A percentile compares a stretch with the other conserved stretches of the same genome.
These are phyloP conservation scores for Phyllostomus hastatus DNA, from an alignment of 2,113 vertebrate genomes.

Conservation along the genomic window DNA sequence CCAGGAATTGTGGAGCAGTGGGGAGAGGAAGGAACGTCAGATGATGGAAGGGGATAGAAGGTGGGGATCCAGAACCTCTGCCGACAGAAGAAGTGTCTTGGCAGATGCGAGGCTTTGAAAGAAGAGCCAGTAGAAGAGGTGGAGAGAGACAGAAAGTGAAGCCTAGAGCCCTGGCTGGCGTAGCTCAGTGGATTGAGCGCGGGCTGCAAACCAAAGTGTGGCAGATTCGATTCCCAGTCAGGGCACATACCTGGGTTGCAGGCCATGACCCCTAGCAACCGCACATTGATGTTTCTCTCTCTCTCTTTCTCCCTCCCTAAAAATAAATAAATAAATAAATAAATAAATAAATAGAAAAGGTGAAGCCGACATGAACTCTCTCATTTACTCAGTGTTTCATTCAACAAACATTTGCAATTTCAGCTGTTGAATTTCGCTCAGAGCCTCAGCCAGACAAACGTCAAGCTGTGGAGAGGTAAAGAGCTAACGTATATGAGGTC, in stretches of 20 bases:
- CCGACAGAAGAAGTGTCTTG: background rate
- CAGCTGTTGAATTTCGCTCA: background rate
- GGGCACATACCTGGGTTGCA: too few species aligned
- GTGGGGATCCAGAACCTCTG: background rate
- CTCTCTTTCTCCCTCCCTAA: too few species aligned
- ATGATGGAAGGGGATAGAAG: background rate
- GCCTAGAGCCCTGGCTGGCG: too few species aligned
- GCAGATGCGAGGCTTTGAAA: background rate
- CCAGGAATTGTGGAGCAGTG: background rate
- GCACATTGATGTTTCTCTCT: too few species aligned
- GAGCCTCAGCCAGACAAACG: background rate
- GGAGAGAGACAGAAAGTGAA: background rate
- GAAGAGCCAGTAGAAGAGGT: background rate
- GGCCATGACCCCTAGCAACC: too few species aligned
- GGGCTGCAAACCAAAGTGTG: too few species aligned
- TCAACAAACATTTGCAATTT: background rate
- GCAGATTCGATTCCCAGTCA: too few species aligned
- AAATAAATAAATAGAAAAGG: too few species aligned
- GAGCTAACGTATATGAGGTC: background rate
- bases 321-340: too few species aligned
- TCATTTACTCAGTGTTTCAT: background rate
- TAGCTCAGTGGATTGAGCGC: too few species aligned
- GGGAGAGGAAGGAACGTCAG: fast-evolving
- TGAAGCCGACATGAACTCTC: background rate
- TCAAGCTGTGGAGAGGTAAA: background rate